Percentiles rank a stretch among this genome's conserved stretches.
These are phyloP conservation scores for Danio kyathit DNA, from an alignment of 2,797 vertebrate genomes.

Conservation along the genomic window DNA sequence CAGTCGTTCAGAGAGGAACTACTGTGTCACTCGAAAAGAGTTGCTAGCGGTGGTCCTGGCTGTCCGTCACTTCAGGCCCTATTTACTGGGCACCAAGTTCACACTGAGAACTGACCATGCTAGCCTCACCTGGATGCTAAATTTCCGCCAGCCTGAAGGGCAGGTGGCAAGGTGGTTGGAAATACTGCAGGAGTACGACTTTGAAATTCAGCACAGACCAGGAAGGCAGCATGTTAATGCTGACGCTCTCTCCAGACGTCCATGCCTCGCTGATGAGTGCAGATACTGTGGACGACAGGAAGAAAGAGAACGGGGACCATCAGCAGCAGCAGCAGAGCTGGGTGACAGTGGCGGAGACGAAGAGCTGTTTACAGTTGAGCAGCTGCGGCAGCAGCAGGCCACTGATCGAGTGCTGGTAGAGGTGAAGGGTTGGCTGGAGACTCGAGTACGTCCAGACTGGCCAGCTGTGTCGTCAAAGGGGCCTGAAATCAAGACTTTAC, in stretches of 20 bases:
- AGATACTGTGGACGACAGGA: background rate
- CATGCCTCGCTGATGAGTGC: background rate
- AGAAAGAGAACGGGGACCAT: background rate
- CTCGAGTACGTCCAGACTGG: background rate
- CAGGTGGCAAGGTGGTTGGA: background rate
- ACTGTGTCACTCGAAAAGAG: background rate
- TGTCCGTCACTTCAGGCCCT: background rate
- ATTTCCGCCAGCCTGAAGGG: background rate
- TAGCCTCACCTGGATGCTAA: background rate
- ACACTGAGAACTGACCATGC: background rate
- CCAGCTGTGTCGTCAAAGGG: conserved; percentile 9
- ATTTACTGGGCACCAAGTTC: background rate
- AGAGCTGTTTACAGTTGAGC: background rate
- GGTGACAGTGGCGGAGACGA: background rate
- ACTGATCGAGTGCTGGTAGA: too few relatives aligned
- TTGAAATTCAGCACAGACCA: background rate
- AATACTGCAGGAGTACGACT: background rate
- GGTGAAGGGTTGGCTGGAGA: background rate
- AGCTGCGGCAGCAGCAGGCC: background rate
- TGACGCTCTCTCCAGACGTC: background rate
- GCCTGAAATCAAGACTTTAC: background rate
- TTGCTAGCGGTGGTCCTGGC: background rate
- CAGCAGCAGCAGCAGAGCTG: background rate
- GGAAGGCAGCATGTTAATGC: too few relatives aligned
- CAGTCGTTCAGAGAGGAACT: too few relatives aligned